These are phyloP conservation scores for Rhabdomys dilectus DNA, from an alignment of 2,113 vertebrate species.

Conservation along the genomic window DNA sequence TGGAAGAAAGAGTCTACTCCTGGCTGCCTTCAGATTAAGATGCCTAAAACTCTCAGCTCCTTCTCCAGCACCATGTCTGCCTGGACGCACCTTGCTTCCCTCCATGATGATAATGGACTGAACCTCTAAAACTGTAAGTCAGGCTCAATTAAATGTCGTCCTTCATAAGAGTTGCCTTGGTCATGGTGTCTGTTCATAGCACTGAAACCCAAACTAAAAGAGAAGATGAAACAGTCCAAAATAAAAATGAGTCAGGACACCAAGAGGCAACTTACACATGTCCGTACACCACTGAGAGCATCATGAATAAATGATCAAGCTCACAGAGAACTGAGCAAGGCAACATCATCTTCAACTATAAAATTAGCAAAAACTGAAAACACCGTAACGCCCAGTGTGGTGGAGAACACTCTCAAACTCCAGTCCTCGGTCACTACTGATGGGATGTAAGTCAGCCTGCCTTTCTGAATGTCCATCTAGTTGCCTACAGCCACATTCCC, in stretches of 20 bases:
- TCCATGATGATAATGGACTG: no score
- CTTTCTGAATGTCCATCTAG: constrained; percentile 36
- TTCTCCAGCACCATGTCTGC: no score
- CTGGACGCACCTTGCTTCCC: no score
- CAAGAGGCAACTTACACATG: background rate
- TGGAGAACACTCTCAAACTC: background rate
- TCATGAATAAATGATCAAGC: background rate
- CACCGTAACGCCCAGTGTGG: background rate
- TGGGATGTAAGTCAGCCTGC: background rate
- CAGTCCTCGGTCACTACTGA: background rate
- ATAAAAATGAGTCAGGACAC: constrained; percentile 38
- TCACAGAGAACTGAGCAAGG: constrained; percentile 1
- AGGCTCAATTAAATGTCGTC: no score
- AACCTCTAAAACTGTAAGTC: no score
- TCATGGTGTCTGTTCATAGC: no score
- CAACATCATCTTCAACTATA: background rate
- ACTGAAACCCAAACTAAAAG: no score
- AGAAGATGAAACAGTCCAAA: background rate
- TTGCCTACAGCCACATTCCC: background rate
- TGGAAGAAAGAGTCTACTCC: no score
- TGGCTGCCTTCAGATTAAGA: no score
- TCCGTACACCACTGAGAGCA: background rate
- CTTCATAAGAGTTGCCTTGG: no score
- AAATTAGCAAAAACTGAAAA: constrained; percentile 6
- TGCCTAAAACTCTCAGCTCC: no score